Base-by-base conservation (phyloP, 2,113 vertebrate species). In the Cavia porcellus region DNA sequence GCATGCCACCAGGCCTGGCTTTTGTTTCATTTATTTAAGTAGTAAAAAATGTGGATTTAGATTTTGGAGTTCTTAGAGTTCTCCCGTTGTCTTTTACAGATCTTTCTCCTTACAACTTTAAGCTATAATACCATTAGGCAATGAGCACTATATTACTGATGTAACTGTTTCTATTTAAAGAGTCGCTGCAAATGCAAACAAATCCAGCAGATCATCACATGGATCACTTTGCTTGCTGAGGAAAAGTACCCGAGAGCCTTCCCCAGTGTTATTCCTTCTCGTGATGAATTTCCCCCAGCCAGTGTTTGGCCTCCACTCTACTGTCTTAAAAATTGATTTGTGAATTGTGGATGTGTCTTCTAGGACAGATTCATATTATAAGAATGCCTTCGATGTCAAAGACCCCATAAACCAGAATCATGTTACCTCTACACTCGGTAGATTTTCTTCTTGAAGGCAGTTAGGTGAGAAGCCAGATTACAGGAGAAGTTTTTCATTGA, bases 11-110 rank as follows among this genome's bases (percentile, higher is more conserved):
- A 57, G 3, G 3, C 15, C 55, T 19, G 17, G 55, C 17, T 57
- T 57, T 25, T 97, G 91, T 97, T 96, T 52, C 72, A 91, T 97
- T 97, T 98, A 90, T n/a, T 70, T 98, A 87, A 97, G 52, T 86
- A 50, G 50, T 91, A 86, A 22, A 19, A 82, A 82, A 30, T 57
- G 9, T 64, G 47, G 14, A 81, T 68, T 79, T 75, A 82, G 15
- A 85, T 75, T 50, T 55, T 30, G 7, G 42, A 61, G 8, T 90
- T 52, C 64, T 70, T 2, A 88, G 35, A 85, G 25, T n/a, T 57
- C 14, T 88, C 28, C 14, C 5, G 17, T 86, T 79, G 28, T 20
- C 32, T 82, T 89, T 81, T 64, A 72, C 70, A 92, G 38, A 86
- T 87, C 4, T 10, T 57, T 96, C 82, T 89, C 14, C 1, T 74